Base-by-base conservation (phyloP, 2,797 vertebrate genomes). In the Sebastes wilsoni region DNA sequence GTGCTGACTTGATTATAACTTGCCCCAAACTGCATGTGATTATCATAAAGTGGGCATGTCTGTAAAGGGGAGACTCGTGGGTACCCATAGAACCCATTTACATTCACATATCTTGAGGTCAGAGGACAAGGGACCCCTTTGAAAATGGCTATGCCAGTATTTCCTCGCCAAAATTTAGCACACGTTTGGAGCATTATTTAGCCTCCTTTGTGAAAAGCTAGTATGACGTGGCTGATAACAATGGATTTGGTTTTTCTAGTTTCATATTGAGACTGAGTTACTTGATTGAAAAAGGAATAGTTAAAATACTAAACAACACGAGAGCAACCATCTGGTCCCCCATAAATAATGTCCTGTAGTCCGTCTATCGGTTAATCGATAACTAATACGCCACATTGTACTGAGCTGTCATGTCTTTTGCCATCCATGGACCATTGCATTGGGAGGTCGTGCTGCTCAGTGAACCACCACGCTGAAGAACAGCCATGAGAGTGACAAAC, bases 161-260 rank as follows among this genome's bases (percentile, higher is more conserved):
- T 49, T 49, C 16, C 18, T 49, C 42, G 0, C 18, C 42, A 49
- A 49, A 49, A 20, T 49, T 49, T 49, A 20, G 42, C 16, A 0
- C 6, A 49, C 20, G 42, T 49, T 49, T 49, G 42, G 42, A 49
- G 42, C 16, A 7, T 49, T 49, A 49, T 49, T 49, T 49, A 49
- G 0, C 42, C 18, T 49, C 42, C 42, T 49, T 20, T 18, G 16
- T 18, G 42, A 49, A 0, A 49, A 49, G 42, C 42, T 49, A 49
- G 16, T 0, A 49, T 49, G 16, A 49, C 42, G 0, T 49, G 42
- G 42, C 0, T 49, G 42, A 14, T 49, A 49, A 18, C 18, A 3
- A 20, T 49, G 18, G 16, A 49, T 49, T 49, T 14, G 16, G 0
- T 18, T 49, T 49, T 49, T 49, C 0, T 49, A 18, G 42, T 49